Base-by-base conservation (phyloP, 2,113 vertebrate species). In the Alligator sinensis region DNA sequence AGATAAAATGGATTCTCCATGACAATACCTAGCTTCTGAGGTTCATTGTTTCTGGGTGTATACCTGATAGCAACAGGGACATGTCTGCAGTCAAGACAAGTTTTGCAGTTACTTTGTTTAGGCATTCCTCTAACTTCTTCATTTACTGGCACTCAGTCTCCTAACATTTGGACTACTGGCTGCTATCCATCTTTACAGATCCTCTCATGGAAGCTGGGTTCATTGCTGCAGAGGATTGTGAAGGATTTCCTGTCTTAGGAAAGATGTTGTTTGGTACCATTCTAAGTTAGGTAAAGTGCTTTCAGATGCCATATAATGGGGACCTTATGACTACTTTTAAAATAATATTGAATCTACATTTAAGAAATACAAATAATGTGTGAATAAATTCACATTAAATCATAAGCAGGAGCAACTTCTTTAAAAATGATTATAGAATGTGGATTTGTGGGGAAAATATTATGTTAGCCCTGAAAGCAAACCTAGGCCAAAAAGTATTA, bases 191-290 rank as follows among this genome's bases (percentile, higher is more conserved):
- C 80, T 87, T 77, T 2, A 1, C 95, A 75, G 87, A 93, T 92
- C 89, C 83, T 94, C 86, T 70, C 78, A 28, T 80, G 34, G 80
- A 96, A 86, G 64, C 89, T 47, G 60, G 7, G 79, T 88, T 57
- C 92, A 88, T 88, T 2, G 62, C 96, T 4, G 7, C 82, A 59
- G 55, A 93, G 82, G 30, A 59, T 75, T 93, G 91, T 38, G 93
- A 94, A 96, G 93, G 63, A 25, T 82, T 95, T 88, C 94, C 92
- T 88, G 83, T 10, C 79, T 79, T n/a, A 91, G 92, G 89, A 76
- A 74, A 92, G 64, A 80, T 75, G 91, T 21, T 93, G 58, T 84
- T 93, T 9, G 89, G 91, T 92, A 92, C 85, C n/a, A 1, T 38
- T 80, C 89, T 38, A 55, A 30, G 87, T 1, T 91, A 96, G 83